Percentiles rank a stretch among this genome's conserved stretches.
Evolutionary conservation across 2,113 vertebrate genomes (phyloP).

Genomic region (Rhinopithecus roxellana): DNA sequence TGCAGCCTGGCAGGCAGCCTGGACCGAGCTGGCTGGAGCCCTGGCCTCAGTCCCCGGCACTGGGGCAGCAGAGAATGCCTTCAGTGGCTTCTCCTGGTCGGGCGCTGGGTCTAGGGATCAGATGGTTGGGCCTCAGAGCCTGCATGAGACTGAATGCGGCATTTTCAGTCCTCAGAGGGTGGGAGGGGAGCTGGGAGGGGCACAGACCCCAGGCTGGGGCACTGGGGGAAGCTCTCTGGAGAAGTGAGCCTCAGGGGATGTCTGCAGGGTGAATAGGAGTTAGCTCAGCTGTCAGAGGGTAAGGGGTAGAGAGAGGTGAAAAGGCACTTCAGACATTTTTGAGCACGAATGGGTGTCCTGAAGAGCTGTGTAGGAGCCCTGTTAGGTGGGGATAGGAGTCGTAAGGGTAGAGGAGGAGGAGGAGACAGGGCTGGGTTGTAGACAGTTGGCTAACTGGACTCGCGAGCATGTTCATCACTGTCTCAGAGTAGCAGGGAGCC

Average conservation of each 20-base stretch:
- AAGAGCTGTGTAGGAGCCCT: fast-evolving
- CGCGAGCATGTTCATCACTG: no score
- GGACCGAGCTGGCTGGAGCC: no score
- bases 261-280: not conserved
- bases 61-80: not conserved
- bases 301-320: no score
- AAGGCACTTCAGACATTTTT: not conserved
- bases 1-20: not conserved
- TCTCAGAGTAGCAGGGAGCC: not conserved
- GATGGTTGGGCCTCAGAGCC: not conserved
- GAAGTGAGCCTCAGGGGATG: no score
- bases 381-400: not conserved
- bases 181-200: fast-evolving
- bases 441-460: no score
- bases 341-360: fast-evolving
- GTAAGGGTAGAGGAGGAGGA: fast-evolving
- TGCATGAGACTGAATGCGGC: fast-evolving
- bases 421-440: fast-evolving
- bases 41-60: not conserved
- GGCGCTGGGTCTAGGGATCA: not conserved
- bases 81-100: not conserved
- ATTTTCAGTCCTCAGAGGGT: not conserved
- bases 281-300: not conserved
- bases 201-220: not conserved
- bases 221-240: not conserved